Evolutionary conservation across 2,797 vertebrate species (phyloP), one percentile per base, ranked within the genome.

Genomic region (Semaprochilodus insignis): DNA sequence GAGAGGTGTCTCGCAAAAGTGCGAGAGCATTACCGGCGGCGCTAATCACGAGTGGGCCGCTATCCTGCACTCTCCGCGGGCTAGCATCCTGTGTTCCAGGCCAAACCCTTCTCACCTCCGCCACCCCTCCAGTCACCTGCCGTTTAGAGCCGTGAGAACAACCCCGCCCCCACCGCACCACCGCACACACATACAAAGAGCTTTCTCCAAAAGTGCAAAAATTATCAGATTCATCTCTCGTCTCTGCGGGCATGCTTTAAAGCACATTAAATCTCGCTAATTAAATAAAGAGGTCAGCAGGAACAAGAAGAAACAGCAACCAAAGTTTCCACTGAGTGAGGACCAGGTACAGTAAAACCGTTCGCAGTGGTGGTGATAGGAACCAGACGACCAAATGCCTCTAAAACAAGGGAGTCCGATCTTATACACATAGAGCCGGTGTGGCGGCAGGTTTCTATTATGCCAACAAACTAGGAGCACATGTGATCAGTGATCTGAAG

Each of bases 231-330:
- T 80, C 80, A 85, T 88, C 81, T 81, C 44, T 62, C 52, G 83
- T 90, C 87, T 89, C 85, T 52, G 71, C 51, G 73, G 88, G 85
- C 19, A 65, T 19, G 65, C 51, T 83, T 82, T 81, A 80, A 87
- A 87, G 77, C 86, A 86, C 85, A 81, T 88, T 89, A 88, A 85
- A 87, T 77, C 73, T 63, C 75, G 74, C 59, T 91, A 91, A 91
- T 93, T 92, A 89, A 91, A 91, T 90, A 81, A 88, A 90, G 87
- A 82, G 85, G 88, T 91, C 89, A 88, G 77, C 44, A 11, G 55
- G 74, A 86, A 78, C 40, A 60, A 63, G 44, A 75, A 55, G 34
- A 36, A 60, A 25, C 4, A 25, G 55, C 62, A 15, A 21, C 16
- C 66, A 57, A 81, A 44, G 23, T 40, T 65, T 69, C 44, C 34